Base-by-base conservation (phyloP, 2,113 vertebrate genomes). In the Gobiocypris rarus region DNA sequence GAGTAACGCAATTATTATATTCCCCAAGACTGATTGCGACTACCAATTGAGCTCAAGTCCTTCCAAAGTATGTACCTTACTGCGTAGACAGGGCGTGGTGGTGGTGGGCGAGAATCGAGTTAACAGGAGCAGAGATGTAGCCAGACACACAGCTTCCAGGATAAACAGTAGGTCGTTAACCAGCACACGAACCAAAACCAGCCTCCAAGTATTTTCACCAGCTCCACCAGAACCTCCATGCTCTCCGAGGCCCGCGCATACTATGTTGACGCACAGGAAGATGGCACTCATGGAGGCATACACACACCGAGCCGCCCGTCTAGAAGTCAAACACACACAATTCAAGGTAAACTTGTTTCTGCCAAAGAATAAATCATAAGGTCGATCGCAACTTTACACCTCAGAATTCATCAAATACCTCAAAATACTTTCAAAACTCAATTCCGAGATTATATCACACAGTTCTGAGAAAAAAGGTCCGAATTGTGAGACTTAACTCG, bases 81-180 rank as follows among this genome's bases (percentile, higher is more conserved):
- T 95, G 86, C 95, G 91, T 91, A 97, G 87, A 91, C 95, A 96
- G 83, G 95, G 94, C 86, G 91, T 94, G 76, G 95, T 94, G 17
- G 94, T 93, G 48, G 91, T 93, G 48, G 91, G 94, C 0, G 95
- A 95, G 67, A 93, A 91, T 11, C 92, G 91, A 19, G 94, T 95
- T n/a, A 97, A 92, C 1, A 95, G 91, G 85, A 95, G 90, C 89
- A 97, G 93, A 84, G 93, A 89, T n/a, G 89, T 87, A 0, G 95
- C 95, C 34, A 97, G 94, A 2, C 94, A 90, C 74, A 96, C 92
- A 0, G 96, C 96, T 2, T 94, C 94, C 87, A 95, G 78, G 75
- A 97, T 96, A 58, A 97, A 97, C 75, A 97, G 96, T 11, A 93
- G 89, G 92, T 97, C 96, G 14, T 96, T 97, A 89, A 97, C 94